A percentile compares a stretch with the other conserved stretches of the same genome.
Evolutionary conservation across 2,888 invertebrate species (phyloP).

Genomic region (Glaucopsyche alexis): DNA sequence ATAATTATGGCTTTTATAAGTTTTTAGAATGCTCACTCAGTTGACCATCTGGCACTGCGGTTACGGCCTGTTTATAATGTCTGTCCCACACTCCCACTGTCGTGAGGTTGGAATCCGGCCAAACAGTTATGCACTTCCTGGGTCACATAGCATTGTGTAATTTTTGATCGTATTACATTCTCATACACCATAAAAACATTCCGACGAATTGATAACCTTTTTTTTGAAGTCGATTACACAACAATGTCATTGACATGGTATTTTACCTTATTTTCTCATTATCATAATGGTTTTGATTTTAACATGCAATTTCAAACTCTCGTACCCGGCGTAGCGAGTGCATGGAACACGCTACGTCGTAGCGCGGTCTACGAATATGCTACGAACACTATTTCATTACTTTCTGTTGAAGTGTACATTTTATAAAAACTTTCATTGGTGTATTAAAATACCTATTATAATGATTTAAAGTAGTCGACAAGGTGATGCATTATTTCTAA

Average conservation of each 20-base stretch:
- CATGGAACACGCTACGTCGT: conserved; percentile 3
- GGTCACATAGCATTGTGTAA: neutral
- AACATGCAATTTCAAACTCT: neutral
- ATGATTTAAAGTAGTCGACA: no score
- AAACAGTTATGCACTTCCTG: conserved; percentile 1
- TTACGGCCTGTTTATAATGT: neutral
- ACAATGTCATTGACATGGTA: neutral
- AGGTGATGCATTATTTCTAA: no score
- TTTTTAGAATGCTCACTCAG: neutral
- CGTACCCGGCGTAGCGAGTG: neutral
- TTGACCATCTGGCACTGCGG: neutral
- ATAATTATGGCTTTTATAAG: no score
- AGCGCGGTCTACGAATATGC: neutral
- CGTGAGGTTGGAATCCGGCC: neutral
- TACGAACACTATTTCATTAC: neutral
- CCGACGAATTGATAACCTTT: neutral
- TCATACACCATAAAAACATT: no score
- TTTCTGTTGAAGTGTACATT: neutral
- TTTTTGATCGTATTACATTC: neutral
- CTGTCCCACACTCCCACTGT: no score
- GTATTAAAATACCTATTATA: no score
- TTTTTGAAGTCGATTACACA: neutral
- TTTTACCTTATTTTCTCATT: neutral
- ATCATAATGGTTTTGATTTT: neutral
- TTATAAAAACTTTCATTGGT: neutral